These are phyloP conservation scores for Chrysomela aeneicollis DNA, from an alignment of 2,888 invertebrate genomes.

Conservation along the genomic window DNA sequence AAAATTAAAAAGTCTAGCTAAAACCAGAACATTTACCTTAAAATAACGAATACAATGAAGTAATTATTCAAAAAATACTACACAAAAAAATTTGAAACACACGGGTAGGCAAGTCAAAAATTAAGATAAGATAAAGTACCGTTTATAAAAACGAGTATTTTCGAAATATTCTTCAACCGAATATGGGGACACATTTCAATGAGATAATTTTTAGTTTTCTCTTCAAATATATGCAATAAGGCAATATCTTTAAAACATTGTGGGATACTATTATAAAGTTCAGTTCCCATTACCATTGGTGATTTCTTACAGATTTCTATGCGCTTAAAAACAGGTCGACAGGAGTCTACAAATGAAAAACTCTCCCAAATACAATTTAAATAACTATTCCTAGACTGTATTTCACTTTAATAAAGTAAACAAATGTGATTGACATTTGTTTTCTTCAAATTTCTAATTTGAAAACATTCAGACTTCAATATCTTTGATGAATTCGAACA, in stretches of 20 bases:
- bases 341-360: neutral
- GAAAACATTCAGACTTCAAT: slow-evolving; percentile 14
- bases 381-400: slow-evolving; percentile 13
- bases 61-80: no score
- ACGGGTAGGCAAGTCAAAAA: no score
- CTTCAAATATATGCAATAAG: neutral
- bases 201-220: neutral
- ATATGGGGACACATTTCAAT: neutral
- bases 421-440: slow-evolving; percentile 11
- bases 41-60: no score
- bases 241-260: slow-evolving; percentile 5
- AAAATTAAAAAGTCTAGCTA: no score
- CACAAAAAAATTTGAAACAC: no score
- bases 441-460: slow-evolving; percentile 13
- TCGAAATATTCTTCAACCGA: neutral
- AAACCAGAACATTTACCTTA: no score
- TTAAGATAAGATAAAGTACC: no score
- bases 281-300: neutral
- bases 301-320: slow-evolving; percentile 12
- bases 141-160: neutral
- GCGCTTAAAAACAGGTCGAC: neutral
- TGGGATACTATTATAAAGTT: neutral
- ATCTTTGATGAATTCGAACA: slow-evolving; percentile 18
- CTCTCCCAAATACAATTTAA: slow-evolving; percentile 10
- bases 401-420: slow-evolving; percentile 3